Percentiles rank a stretch among this genome's conserved stretches.
Evolutionary conservation across 2,797 vertebrate genomes (phyloP).

Genomic region (Spondyliosoma cantharus): DNA sequence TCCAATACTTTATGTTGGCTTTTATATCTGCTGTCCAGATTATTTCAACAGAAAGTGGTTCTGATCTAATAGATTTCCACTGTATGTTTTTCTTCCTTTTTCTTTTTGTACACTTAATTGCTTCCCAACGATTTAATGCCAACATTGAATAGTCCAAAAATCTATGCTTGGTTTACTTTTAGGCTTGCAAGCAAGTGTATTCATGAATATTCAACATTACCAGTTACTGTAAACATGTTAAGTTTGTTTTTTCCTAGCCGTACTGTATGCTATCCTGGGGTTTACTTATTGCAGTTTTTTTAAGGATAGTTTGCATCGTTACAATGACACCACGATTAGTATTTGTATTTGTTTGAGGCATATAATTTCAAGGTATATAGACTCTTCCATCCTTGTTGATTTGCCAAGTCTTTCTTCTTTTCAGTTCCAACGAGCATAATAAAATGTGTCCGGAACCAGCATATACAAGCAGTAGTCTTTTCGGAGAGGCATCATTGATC

Average conservation of each 20-base stretch:
- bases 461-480: constrained; percentile 26
- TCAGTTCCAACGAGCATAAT: constrained; percentile 12
- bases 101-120: constrained; percentile 1
- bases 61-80: constrained; percentile 1
- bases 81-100: not conserved
- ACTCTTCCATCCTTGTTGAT: constrained; percentile 3
- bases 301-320: not conserved
- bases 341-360: constrained; percentile 10
- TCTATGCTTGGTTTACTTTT: not conserved
- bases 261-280: not conserved
- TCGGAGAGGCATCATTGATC: constrained; percentile 33
- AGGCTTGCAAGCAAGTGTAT: not conserved
- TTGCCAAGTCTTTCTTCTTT: constrained; percentile 4
- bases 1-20: not conserved
- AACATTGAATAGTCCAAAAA: not conserved
- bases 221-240: not conserved
- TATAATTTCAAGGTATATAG: constrained; percentile 1
- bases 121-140: not conserved
- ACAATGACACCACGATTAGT: not conserved
- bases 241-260: not conserved
- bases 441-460: constrained; percentile 16
- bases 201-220: not conserved
- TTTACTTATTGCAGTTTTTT: not conserved
- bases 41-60: not conserved
- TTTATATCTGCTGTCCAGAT: not conserved